Conservation (phyloP, 2,113 vertebrate genomes). For the Synchiropus splendidus region DNA sequence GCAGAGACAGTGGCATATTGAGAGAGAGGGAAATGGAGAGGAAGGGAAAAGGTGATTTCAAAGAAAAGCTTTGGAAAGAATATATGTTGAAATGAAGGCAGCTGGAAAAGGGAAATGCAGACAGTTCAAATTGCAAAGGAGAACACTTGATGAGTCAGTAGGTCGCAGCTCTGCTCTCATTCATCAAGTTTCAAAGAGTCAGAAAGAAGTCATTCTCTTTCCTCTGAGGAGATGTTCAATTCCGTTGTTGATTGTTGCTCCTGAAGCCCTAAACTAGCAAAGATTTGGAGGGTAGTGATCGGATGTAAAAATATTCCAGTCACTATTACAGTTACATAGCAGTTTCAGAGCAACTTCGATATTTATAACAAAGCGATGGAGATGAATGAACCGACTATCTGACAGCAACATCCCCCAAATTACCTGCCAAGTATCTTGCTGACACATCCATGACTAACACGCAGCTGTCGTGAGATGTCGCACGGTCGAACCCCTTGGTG, state of each 20-base stretch:
- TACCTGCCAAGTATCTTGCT: slow-evolving; percentile 99
- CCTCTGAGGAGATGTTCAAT: too few relatives aligned
- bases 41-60: slow-evolving; percentile 14
- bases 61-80: not conserved
- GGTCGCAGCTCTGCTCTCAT: not conserved
- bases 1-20: slow-evolving; percentile 15
- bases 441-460: slow-evolving; percentile 98
- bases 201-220: too few relatives aligned
- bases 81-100: slow-evolving; percentile 4
- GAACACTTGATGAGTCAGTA: slow-evolving; percentile 9
- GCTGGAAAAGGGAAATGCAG: not conserved
- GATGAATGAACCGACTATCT: too few relatives aligned
- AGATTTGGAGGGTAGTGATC: too few relatives aligned
- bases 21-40: slow-evolving; percentile 5
- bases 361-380: too few relatives aligned
- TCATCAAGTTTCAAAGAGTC: too few relatives aligned
- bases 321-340: too few relatives aligned
- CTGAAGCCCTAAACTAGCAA: too few relatives aligned
- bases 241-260: too few relatives aligned
- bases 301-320: too few relatives aligned
- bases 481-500: slow-evolving; percentile 97
- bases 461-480: slow-evolving; percentile 95
- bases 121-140: not conserved
- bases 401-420: too few relatives aligned
- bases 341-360: too few relatives aligned